Conservation (phyloP, 1,140 invertebrate genomes). For the Diplogasteroides magnus region DNA sequence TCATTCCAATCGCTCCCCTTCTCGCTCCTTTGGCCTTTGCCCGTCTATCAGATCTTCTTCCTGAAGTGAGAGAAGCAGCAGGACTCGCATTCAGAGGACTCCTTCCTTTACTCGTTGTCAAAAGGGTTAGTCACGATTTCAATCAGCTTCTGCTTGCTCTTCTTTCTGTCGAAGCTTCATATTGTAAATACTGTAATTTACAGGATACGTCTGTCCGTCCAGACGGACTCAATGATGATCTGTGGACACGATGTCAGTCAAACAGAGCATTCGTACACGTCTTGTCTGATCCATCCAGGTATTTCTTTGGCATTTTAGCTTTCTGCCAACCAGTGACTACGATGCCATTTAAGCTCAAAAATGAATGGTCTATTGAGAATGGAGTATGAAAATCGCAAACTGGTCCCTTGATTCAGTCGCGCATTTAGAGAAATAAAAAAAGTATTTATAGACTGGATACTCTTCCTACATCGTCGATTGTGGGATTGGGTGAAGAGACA, state of each 20-base stretch:
- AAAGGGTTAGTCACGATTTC: slow-evolving; percentile 28
- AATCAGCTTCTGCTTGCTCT: not conserved
- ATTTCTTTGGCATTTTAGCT: no score
- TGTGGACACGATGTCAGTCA: not conserved
- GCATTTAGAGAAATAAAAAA: not conserved
- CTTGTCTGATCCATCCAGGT: not conserved
- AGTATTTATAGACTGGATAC: not conserved
- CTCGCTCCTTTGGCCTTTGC: slow-evolving; percentile 43
- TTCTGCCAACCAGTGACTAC: no score
- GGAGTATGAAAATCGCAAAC: no score
- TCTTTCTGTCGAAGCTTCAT: not conserved
- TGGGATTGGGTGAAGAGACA: slow-evolving; percentile 27
- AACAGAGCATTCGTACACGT: not conserved
- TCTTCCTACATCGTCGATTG: slow-evolving; percentile 35
- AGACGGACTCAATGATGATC: not conserved
- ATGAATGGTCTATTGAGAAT: no score
- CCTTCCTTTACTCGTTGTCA: slow-evolving; percentile 41
- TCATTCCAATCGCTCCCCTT: slow-evolving; percentile 31
- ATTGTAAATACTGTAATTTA: not conserved
- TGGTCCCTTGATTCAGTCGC: no score
- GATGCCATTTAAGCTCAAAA: no score
- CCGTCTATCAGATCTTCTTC: slow-evolving; percentile 34
- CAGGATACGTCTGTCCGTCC: not conserved
- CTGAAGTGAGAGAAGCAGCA: slow-evolving; percentile 37
- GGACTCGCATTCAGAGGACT: slow-evolving; percentile 44